These are phyloP conservation scores for Grus americana DNA, from an alignment of 2,113 vertebrate species.

Conservation along the genomic window DNA sequence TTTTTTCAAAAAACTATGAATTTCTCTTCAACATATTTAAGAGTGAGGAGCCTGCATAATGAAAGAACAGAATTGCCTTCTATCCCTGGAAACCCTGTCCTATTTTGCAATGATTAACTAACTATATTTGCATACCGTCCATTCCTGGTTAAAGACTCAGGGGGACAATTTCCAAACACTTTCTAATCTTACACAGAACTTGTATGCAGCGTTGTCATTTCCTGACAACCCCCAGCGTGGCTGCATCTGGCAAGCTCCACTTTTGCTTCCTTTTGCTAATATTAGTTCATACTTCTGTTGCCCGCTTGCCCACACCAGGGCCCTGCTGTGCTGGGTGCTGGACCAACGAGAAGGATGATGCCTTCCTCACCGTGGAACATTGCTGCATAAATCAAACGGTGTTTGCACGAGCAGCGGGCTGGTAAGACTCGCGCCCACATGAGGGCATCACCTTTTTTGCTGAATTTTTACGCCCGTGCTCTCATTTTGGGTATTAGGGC, in stretches of 20 bases:
- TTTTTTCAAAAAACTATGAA: rapidly evolving
- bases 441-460: background rate
- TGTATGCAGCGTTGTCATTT: background rate
- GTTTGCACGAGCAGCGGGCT: background rate
- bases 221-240: background rate
- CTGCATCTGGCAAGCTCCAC: background rate
- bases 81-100: background rate
- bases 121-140: slow-evolving; percentile 22
- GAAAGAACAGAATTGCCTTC: background rate
- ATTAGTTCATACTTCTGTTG: background rate
- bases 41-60: background rate
- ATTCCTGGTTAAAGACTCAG: background rate
- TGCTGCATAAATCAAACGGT: background rate
- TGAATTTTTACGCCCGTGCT: background rate
- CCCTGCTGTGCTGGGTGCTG: background rate
- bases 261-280: background rate
- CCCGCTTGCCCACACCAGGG: background rate
- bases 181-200: background rate
- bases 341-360: background rate
- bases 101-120: slow-evolving; percentile 41
- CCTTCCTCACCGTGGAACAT: background rate
- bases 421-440: background rate
- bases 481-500: background rate
- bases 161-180: slow-evolving; percentile 16
- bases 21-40: background rate